phyloP scores from a whole-genome alignment of 2,888 invertebrate genomes.

The Bedellia somnulentella region DNA sequence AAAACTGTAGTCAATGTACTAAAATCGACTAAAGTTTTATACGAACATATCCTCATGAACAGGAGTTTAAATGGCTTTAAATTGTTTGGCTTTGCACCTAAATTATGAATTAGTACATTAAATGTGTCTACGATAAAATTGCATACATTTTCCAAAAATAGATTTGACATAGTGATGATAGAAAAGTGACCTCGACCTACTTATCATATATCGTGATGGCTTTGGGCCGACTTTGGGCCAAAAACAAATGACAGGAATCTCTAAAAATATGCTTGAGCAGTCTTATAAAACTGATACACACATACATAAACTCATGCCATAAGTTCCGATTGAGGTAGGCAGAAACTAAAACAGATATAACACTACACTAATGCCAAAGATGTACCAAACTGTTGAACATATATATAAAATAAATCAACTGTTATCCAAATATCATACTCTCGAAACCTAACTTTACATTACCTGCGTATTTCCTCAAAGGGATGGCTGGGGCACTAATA shows the following conservation, averaged over 20 bases:
- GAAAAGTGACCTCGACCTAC: conserved; percentile 45
- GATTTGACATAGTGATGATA: conserved; percentile 13
- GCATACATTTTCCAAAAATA: conserved; percentile 44
- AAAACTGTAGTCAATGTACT: conserved; percentile 1
- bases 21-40: conserved; percentile 4
- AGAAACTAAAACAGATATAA: too few species aligned
- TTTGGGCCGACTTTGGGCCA: conserved; percentile 9
- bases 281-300: neutral
- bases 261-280: neutral
- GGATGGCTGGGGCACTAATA: too few species aligned
- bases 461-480: too few species aligned
- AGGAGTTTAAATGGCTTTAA: conserved; percentile 21
- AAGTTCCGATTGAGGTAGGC: too few species aligned
- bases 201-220: conserved; percentile 18
- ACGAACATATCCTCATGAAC: conserved; percentile 11
- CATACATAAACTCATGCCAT: too few species aligned
- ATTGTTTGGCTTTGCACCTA: conserved; percentile 28
- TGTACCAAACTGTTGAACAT: too few species aligned
- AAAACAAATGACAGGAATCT: conserved; percentile 1
- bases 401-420: too few species aligned
- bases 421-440: too few species aligned
- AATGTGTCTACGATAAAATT: too few species aligned
- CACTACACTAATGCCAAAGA: too few species aligned
- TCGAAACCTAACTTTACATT: too few species aligned
- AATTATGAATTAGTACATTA: neutral